Conservation (phyloP, 2,888 invertebrate species). For the Drosophila quinaria region DNA sequence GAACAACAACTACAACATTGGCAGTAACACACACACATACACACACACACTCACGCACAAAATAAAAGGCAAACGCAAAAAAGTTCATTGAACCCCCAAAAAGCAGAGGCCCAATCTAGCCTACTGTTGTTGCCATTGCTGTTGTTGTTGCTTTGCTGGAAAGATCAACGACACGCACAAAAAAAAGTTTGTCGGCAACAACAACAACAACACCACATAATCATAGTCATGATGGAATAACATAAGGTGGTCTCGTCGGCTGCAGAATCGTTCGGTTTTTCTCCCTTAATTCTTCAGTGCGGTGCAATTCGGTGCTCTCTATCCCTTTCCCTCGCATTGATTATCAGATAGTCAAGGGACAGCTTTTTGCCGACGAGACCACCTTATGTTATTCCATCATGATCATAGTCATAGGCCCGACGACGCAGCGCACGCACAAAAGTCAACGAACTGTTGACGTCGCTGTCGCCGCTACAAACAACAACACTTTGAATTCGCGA, state of each 20-base stretch:
- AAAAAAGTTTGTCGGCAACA: conserved; percentile 43
- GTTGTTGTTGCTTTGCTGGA: conserved; percentile 39
- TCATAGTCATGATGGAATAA: conserved; percentile 44
- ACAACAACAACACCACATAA: conserved; percentile 28
- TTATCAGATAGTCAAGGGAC: no score
- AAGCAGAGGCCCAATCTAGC: conserved; percentile 39
- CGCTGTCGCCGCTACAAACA: conserved; percentile 21
- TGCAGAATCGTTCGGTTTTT: no score
- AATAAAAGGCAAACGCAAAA: conserved; percentile 61
- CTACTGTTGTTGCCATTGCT: conserved; percentile 29
- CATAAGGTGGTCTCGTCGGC: no score
- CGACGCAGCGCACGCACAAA: conserved; percentile 62
- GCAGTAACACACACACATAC: conserved; percentile 32
- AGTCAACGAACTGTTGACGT: conserved; percentile 63
- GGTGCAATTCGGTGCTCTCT: no score
- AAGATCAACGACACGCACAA: conserved; percentile 81
- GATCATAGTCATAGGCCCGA: conserved; percentile 43
- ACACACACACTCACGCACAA: conserved; percentile 25
- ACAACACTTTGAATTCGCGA: conserved; percentile 11
- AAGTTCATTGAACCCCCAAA: conserved; percentile 72
- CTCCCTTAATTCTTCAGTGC: no score
- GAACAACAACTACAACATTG: conserved; percentile 19
- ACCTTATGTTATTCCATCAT: no score
- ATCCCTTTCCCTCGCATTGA: no score
- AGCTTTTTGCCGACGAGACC: no score